Evolutionary conservation across 2,888 invertebrate species (phyloP), one percentile per base, ranked within the genome.

Genomic region (Trissolcus japonicus): DNA sequence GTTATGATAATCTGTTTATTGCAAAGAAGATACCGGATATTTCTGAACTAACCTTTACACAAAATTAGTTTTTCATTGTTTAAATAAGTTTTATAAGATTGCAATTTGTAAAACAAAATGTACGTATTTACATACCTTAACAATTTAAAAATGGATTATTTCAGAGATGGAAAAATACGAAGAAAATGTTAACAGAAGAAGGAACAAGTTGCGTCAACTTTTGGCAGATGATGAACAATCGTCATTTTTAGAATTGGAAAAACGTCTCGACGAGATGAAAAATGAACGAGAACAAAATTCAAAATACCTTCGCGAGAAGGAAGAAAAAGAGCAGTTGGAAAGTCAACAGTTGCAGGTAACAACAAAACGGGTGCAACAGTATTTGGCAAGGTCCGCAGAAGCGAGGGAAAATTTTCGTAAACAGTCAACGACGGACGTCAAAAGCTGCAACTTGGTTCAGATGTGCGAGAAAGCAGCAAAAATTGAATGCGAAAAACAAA

Each of bases 391-490:
- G 2, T 89, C 91, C 89, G 81, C 90, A 85, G 68, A 92, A 86
- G 86, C 91, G 83, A 85, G 91, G 82, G 78, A 91, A 85, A 85
- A 87, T 86, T 1, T 89, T 81, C 6, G 90, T 82, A 90, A 91
- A 77, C 83, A 91, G 46, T 90, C 91, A 11, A 89, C 91, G 0
- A 89, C 90, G 41, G 92, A 93, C 76, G 89, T 90, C 0, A 90
- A 92, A 80, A 87, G 90, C 53, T 88, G 90, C 2, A 93, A 93
- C 78, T 86, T 92, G 56, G 91, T 91, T 80, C 93, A 93, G 87
- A 93, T 93, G 46, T 89, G 88, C 59, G 93, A 93, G 85, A 93
- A 93, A 69, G 87, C 91, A 80, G 89, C 91, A 0, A 88, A 87
- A 69, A 89, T 90, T 65, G 87, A 90, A 86, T 90, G 91, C 0